Conservation (phyloP, 1,140 invertebrate species). For the Hyles vespertilio region DNA sequence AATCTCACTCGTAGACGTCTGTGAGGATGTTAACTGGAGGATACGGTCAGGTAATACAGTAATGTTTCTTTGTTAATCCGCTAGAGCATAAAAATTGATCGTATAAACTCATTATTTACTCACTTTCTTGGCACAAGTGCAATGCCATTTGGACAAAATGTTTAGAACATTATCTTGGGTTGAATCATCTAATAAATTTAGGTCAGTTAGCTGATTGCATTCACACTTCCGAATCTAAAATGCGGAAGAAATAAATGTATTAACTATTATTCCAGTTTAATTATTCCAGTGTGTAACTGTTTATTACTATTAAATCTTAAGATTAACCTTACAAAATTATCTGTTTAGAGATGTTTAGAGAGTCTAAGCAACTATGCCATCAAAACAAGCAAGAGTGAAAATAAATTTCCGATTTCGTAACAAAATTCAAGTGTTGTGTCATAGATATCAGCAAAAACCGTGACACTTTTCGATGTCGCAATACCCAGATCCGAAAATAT, state of each 20-base stretch:
- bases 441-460: too few relatives aligned
- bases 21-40: slow-evolving; percentile 45
- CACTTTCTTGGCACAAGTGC: slow-evolving; percentile 62
- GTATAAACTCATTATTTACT: slow-evolving; percentile 9
- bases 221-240: slow-evolving; percentile 62
- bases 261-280: too few relatives aligned
- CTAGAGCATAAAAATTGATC: not conserved
- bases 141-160: slow-evolving; percentile 65
- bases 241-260: slow-evolving; percentile 7
- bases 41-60: not conserved
- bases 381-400: too few relatives aligned
- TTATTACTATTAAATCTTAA: too few relatives aligned
- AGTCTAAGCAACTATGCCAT: too few relatives aligned
- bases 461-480: too few relatives aligned
- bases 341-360: too few relatives aligned
- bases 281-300: too few relatives aligned
- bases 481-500: too few relatives aligned
- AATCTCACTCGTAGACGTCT: slow-evolving; percentile 57
- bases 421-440: too few relatives aligned
- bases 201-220: slow-evolving; percentile 59
- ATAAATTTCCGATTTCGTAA: too few relatives aligned
- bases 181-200: slow-evolving; percentile 56
- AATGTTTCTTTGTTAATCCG: not conserved
- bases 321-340: not conserved
- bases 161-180: slow-evolving; percentile 63